Evolutionary conservation across 2,113 vertebrate species (phyloP).

Genomic region (Ginglymostoma cirratum): DNA sequence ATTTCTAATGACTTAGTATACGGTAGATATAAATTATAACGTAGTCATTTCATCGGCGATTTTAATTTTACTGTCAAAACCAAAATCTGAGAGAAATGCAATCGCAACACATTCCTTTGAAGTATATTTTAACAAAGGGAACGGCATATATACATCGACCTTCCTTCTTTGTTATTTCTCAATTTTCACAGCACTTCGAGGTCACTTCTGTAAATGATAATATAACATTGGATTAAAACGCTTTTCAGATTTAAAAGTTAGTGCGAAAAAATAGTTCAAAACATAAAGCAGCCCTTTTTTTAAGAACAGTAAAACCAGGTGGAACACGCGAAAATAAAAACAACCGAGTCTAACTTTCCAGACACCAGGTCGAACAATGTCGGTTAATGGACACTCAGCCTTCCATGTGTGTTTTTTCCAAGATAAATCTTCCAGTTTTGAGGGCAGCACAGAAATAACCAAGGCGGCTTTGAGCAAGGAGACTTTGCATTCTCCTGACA

Average conservation of each 20-base stretch:
- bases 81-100: neutral
- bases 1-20: neutral
- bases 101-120: neutral
- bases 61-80: neutral
- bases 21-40: neutral
- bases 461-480: neutral
- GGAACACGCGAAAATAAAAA: neutral
- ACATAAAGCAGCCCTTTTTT: neutral
- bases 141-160: neutral
- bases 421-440: conserved; percentile 23
- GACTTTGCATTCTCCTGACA: conserved; percentile 21
- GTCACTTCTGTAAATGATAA: neutral
- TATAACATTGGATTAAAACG: neutral
- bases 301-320: neutral
- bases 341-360: neutral
- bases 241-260: neutral
- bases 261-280: neutral
- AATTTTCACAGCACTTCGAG: neutral
- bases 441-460: neutral
- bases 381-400: neutral
- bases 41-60: neutral
- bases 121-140: neutral
- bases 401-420: neutral
- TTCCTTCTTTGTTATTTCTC: neutral
- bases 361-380: neutral